Base-by-base conservation (phyloP, 2,888 invertebrate species). In the Onchidella celtica region DNA sequence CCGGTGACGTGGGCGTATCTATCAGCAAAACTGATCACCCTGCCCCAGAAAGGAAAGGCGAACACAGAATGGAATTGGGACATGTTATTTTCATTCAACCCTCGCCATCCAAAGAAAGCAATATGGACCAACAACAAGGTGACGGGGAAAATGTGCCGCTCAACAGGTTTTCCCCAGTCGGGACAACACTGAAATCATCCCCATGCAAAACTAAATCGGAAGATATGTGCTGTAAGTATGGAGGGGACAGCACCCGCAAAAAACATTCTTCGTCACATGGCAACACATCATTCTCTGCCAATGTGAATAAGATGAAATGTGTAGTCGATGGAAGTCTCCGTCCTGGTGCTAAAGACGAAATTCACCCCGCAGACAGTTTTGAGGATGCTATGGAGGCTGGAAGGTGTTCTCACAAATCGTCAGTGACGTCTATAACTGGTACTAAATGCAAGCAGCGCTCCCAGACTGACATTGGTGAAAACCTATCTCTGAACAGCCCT, bases 1-100 rank as follows among this genome's bases (percentile, higher is more conserved):
- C 36, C n/a, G 32, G 63, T 6, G 29, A 17, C 14, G 63, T 74
- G 17, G 38, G 74, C 36, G 74, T 74, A 63, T 74, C 74, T n/a
- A 27, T 24, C 9, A 74, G 38, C 32, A 74, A 63, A 9, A 63
- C 74, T 0, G 38, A 38, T 0, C 38, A 38, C 11, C 27, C 40
- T 57, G 72, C 55, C 6, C 27, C 27, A 4, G 74, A 63, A 38
- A 3, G 1, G 0, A 27, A 11, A 38, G 3, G 40, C 36, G 61
- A 61, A 27, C 59, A 59, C 0, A 63, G 21, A 29, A 24, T 74
- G 17, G 74, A 74, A 6, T 17, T 38, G 9, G 38, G 38, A 14
- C 38, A 74, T 63, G 11, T 4, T 9, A 21, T 59, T 40, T 74
- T 74, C 59, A 61, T 63, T 2, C 36, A 74, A 17, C 21, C 29